Evolutionary conservation across 2,113 vertebrate genomes (phyloP).

Genomic region (Caranx ignobilis): DNA sequence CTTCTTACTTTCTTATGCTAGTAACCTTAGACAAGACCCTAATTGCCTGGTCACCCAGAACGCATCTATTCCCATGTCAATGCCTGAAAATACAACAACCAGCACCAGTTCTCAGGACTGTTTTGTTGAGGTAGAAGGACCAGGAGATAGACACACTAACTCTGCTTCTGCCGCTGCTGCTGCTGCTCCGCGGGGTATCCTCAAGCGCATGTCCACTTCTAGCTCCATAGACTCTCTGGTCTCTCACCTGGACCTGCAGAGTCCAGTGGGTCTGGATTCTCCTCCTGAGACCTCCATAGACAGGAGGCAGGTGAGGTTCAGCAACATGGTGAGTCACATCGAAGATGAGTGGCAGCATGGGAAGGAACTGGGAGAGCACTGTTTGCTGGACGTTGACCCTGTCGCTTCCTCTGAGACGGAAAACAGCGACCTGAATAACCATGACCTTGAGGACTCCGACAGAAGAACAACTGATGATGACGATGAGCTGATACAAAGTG

Average conservation of each 20-base stretch:
- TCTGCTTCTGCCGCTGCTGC: neutral
- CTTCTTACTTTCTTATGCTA: conserved; percentile 60
- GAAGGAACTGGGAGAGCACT: conserved; percentile 81
- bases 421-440: conserved; percentile 6
- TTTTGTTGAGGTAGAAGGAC: conserved; percentile 57
- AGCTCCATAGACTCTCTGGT: conserved; percentile 86
- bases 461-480: neutral
- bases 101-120: conserved; percentile 62
- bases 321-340: conserved; percentile 58
- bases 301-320: conserved; percentile 90
- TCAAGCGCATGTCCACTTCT: conserved; percentile 85
- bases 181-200: conserved; percentile 78
- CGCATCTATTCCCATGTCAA: conserved; percentile 66
- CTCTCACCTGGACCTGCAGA: conserved; percentile 64
- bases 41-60: conserved; percentile 30
- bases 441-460: neutral
- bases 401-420: conserved; percentile 19
- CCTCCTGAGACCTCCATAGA: conserved; percentile 74
- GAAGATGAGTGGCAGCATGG: conserved; percentile 48
- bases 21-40: conserved; percentile 60
- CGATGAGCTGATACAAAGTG: conserved; percentile 31
- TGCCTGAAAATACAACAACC: conserved; percentile 82
- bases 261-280: conserved; percentile 39
- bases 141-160: conserved; percentile 48
- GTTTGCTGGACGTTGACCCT: conserved; percentile 78